These are phyloP conservation scores for Aspiorhynchus laticeps DNA, from an alignment of 2,113 vertebrate genomes.

Conservation along the genomic window DNA sequence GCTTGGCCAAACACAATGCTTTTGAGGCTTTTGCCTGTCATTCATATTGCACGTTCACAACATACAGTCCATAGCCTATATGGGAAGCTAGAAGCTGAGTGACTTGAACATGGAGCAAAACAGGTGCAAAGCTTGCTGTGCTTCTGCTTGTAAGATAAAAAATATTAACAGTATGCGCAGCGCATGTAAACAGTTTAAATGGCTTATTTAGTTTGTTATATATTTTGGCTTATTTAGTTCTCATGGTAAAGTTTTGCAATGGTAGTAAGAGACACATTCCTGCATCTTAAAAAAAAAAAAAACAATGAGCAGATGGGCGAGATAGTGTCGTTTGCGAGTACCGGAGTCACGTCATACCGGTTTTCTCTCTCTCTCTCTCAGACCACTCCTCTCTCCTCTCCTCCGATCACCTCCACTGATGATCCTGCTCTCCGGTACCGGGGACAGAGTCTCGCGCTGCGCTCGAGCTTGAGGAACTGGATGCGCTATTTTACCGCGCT, in stretches of 20 bases:
- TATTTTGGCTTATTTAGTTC: background rate
- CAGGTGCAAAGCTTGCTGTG: too few relatives aligned
- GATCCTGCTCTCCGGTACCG: constrained; percentile 30
- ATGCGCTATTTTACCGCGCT: background rate
- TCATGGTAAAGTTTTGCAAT: background rate
- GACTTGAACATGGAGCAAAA: too few relatives aligned
- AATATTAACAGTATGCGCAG: too few relatives aligned
- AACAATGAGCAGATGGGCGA: background rate
- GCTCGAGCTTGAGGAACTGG: background rate
- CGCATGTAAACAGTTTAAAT: too few relatives aligned
- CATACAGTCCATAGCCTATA: too few relatives aligned
- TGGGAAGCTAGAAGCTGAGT: too few relatives aligned
- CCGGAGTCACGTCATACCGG: constrained; percentile 8
- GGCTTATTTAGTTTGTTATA: background rate
- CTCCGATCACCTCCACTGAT: constrained; percentile 8
- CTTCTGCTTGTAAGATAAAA: too few relatives aligned
- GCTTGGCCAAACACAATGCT: too few relatives aligned
- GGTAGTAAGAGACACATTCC: background rate
- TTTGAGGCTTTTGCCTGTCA: too few relatives aligned
- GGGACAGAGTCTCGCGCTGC: constrained; percentile 19
- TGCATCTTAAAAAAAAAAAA: background rate
- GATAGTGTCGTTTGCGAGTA: constrained; percentile 10
- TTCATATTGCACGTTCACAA: too few relatives aligned
- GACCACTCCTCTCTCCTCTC: constrained; percentile 43
- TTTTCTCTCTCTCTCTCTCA: constrained; percentile 28